Evolutionary conservation across 2,888 invertebrate species (phyloP).

Genomic region (Crioceris asparagi): DNA sequence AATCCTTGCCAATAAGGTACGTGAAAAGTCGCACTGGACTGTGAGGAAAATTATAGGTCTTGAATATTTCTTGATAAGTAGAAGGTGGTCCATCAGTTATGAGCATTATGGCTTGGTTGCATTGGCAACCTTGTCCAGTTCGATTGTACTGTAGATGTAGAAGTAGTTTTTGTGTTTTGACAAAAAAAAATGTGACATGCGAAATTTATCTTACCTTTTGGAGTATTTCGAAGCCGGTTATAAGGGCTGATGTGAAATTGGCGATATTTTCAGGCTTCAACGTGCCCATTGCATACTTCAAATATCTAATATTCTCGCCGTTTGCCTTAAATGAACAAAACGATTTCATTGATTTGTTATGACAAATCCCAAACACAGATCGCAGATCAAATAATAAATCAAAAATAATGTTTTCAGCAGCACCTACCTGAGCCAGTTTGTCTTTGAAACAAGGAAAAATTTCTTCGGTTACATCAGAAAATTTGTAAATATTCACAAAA

Average conservation of each 20-base stretch:
- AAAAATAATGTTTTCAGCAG: too few species aligned
- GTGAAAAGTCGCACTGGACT: slow-evolving; percentile 94
- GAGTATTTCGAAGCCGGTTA: slow-evolving; percentile 83
- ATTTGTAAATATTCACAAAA: slow-evolving; percentile 89
- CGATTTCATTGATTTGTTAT: not conserved
- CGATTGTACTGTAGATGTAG: slow-evolving; percentile 56
- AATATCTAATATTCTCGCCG: slow-evolving; percentile 68
- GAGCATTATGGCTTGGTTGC: slow-evolving; percentile 97
- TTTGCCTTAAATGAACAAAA: slow-evolving; percentile 49
- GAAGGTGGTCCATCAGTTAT: slow-evolving; percentile 87
- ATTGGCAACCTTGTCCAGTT: slow-evolving; percentile 78
- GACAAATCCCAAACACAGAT: too few species aligned
- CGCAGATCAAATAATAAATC: too few species aligned
- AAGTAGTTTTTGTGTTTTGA: too few species aligned
- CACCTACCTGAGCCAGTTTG: slow-evolving; percentile 69
- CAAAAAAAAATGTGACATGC: too few species aligned
- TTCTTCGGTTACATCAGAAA: slow-evolving; percentile 73
- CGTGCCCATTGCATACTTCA: slow-evolving; percentile 65
- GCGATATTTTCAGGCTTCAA: slow-evolving; percentile 71
- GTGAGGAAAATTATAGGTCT: slow-evolving; percentile 83
- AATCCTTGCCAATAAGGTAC: slow-evolving; percentile 89
- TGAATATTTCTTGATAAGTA: slow-evolving; percentile 51
- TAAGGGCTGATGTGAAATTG: slow-evolving; percentile 87
- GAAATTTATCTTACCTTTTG: slow-evolving; percentile 58
- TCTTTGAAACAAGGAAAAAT: slow-evolving; percentile 86